phyloP scores from a whole-genome alignment of 2,113 vertebrate species.

The Pluvialis apricaria region DNA sequence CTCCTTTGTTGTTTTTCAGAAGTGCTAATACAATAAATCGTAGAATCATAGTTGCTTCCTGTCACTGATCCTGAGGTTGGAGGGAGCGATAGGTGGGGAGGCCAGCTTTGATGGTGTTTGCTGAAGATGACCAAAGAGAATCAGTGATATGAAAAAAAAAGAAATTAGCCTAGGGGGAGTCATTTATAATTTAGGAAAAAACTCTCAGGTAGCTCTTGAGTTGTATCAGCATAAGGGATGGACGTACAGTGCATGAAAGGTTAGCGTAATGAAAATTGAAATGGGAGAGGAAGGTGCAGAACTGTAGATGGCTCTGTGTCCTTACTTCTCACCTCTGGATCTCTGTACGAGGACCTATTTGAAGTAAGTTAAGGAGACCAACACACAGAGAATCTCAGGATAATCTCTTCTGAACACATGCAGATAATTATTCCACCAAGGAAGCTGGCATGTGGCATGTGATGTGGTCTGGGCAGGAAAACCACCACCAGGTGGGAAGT shows the following conservation, averaged over 20 bases:
- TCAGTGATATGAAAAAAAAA: constrained; percentile 22
- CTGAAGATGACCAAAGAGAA: constrained; percentile 61
- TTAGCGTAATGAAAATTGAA: not conserved
- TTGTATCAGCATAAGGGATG: not conserved
- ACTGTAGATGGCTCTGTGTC: not conserved
- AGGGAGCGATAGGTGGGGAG: not conserved
- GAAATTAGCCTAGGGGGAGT: constrained; percentile 25
- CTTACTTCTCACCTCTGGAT: not conserved
- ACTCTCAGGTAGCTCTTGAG: constrained; percentile 15
- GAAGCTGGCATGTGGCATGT: not conserved
- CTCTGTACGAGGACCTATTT: not conserved
- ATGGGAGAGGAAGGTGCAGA: not conserved
- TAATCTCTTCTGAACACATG: not conserved
- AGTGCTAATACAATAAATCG: constrained; percentile 21
- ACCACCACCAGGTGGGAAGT: not conserved
- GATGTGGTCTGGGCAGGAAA: not conserved
- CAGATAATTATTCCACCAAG: not conserved
- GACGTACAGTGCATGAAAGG: not conserved
- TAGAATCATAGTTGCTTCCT: not conserved
- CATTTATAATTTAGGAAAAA: constrained; percentile 56
- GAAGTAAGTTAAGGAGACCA: not conserved
- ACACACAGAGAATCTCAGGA: not conserved
- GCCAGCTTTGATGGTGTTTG: constrained; percentile 47
- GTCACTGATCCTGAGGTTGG: not conserved
- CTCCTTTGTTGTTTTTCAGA: constrained; percentile 43